Percentiles rank a stretch among this genome's conserved stretches.
phyloP scores from a whole-genome alignment of 2,113 vertebrate genomes.

The Lagenorhynchus albirostris region DNA sequence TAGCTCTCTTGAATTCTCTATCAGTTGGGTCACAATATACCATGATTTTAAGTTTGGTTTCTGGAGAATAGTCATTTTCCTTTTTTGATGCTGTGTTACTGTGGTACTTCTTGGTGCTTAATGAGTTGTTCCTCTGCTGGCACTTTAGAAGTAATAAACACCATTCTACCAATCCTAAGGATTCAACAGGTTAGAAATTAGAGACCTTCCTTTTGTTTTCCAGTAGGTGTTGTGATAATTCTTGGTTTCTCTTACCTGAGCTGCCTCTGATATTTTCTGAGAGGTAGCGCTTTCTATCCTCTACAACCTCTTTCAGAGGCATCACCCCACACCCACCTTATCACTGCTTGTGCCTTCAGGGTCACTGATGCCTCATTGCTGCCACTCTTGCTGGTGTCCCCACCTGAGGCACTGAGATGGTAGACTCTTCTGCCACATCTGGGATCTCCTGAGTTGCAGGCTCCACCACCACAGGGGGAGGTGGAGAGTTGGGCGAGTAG shows the following conservation, averaged over 20 bases:
- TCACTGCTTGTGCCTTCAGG: background rate
- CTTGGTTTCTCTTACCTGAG: background rate
- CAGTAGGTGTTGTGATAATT: background rate
- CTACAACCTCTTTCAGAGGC: background rate
- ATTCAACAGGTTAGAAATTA: background rate
- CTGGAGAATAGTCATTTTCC: background rate
- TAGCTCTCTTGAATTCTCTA: background rate
- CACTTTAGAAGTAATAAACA: background rate
- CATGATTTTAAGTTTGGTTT: background rate
- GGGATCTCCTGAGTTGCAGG: background rate
- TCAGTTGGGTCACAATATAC: background rate
- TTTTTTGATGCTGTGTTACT: background rate
- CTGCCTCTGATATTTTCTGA: background rate
- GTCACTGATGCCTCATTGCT: background rate
- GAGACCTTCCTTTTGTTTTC: background rate
- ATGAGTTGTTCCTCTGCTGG: background rate
- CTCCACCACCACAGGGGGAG: background rate
- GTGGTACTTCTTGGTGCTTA: background rate
- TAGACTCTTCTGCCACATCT: background rate
- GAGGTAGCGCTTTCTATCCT: background rate
- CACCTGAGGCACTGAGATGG: background rate
- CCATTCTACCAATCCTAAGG: background rate
- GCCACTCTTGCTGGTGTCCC: background rate
- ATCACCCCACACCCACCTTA: background rate
- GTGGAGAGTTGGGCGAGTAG: background rate